Conservation (phyloP, 2,888 invertebrate species). For the Ormia ochracea region DNA sequence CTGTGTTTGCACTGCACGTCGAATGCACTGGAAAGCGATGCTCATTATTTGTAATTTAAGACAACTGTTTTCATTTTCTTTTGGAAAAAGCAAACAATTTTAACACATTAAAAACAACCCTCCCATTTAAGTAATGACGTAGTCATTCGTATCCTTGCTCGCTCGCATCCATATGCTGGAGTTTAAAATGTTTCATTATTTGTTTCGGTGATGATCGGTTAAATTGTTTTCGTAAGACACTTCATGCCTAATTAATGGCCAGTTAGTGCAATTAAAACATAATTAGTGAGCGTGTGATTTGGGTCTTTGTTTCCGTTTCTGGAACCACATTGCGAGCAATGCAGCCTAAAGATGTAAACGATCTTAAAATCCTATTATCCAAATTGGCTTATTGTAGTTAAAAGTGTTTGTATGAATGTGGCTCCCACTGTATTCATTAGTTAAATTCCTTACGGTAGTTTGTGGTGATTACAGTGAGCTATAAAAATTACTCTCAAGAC, state of each 20-base stretch:
- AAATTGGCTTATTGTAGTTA: no score
- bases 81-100: conserved; percentile 29
- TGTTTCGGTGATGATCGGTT: conserved; percentile 56
- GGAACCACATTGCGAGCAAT: no score
- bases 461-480: no score
- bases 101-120: conserved; percentile 52
- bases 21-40: conserved; percentile 64
- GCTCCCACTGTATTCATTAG: no score
- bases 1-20: conserved; percentile 9
- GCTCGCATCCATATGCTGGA: conserved; percentile 49
- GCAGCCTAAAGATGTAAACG: no score
- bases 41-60: conserved; percentile 67
- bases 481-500: no score
- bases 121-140: neutral
- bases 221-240: conserved; percentile 46
- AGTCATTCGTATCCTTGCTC: neutral
- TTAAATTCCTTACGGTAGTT: no score
- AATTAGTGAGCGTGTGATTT: conserved; percentile 55
- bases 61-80: conserved; percentile 50
- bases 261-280: conserved; percentile 53
- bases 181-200: conserved; percentile 32
- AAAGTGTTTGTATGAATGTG: no score
- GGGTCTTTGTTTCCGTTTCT: neutral
- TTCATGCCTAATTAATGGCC: conserved; percentile 46
- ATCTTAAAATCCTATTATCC: no score